phyloP scores from a whole-genome alignment of 2,113 vertebrate genomes.

The Mesitornis unicolor region DNA sequence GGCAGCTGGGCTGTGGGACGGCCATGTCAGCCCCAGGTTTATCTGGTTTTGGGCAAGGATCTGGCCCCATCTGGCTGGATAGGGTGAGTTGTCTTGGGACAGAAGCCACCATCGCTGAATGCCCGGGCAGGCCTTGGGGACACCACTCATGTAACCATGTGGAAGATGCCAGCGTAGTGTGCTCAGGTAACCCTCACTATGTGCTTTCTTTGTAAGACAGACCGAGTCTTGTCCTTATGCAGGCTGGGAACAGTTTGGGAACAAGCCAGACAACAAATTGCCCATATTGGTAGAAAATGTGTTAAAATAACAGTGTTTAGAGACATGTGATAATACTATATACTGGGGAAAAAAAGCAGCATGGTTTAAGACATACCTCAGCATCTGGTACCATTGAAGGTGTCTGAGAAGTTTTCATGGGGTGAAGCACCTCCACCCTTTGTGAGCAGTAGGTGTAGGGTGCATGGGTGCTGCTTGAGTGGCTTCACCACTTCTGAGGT shows the following conservation, averaged over 20 bases:
- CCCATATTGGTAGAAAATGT: background rate
- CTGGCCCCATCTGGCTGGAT: background rate
- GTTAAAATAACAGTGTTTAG: background rate
- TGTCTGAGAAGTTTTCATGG: background rate
- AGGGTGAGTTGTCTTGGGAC: background rate
- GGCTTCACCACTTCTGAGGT: background rate
- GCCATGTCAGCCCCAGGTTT: background rate
- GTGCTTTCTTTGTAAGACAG: background rate
- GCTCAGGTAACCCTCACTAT: background rate
- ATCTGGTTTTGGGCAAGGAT: background rate
- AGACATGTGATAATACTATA: background rate
- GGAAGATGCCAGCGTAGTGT: background rate
- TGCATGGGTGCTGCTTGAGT: background rate
- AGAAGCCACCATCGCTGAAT: background rate
- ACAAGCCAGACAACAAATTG: background rate
- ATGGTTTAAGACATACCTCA: background rate
- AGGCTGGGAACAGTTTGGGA: background rate
- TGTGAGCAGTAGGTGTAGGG: background rate
- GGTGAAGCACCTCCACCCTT: background rate
- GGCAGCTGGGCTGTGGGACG: slow-evolving; percentile 9
- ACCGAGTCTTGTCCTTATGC: background rate
- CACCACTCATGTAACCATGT: background rate
- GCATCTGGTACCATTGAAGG: background rate
- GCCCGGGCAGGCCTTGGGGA: background rate
- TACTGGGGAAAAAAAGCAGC: background rate